phyloP scores from a whole-genome alignment of 1,140 invertebrate genomes.

The Drosophila setifemur region DNA sequence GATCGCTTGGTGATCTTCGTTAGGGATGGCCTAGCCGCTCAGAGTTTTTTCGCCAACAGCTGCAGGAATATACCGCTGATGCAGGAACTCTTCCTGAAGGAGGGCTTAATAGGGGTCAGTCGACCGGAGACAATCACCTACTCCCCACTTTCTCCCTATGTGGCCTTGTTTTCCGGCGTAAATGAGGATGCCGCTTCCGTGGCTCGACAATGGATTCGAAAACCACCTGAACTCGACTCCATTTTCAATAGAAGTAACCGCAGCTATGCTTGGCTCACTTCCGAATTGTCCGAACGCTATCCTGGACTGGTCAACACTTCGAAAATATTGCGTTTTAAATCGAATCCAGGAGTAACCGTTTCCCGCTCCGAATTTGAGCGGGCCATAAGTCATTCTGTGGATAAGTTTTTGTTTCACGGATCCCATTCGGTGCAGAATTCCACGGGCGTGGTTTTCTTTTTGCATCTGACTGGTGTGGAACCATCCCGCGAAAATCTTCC shows the following conservation, averaged over 20 bases:
- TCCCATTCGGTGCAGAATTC: conserved; percentile 82
- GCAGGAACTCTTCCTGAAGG: conserved; percentile 66
- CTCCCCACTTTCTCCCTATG: conserved; percentile 96
- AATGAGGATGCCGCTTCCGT: conserved; percentile 93
- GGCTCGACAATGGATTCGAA: conserved; percentile 90
- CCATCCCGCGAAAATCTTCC: conserved; percentile 92
- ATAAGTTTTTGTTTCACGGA: conserved; percentile 86
- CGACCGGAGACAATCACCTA: conserved; percentile 96
- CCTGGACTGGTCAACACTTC: conserved; percentile 84
- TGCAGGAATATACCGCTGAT: conserved; percentile 47
- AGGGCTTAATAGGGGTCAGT: conserved; percentile 93
- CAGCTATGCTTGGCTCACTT: conserved; percentile 93
- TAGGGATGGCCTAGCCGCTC: conserved; percentile 93
- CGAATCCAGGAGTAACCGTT: conserved; percentile 88
- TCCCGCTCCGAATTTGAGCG: conserved; percentile 87
- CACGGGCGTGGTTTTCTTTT: conserved; percentile 91
- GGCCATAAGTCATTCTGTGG: conserved; percentile 94
- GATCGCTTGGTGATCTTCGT: conserved; percentile 91
- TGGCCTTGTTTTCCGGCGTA: conserved; percentile 94
- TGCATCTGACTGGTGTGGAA: conserved; percentile 95
- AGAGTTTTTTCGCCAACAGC: conserved; percentile 86
- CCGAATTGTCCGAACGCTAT: conserved; percentile 90
- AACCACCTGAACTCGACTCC: conserved; percentile 95
- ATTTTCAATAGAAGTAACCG: conserved; percentile 92
- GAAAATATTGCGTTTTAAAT: too few species aligned